A percentile compares a stretch with the other conserved stretches of the same genome.
phyloP scores from a whole-genome alignment of 2,888 invertebrate genomes.

The Tiphia femorata region DNA sequence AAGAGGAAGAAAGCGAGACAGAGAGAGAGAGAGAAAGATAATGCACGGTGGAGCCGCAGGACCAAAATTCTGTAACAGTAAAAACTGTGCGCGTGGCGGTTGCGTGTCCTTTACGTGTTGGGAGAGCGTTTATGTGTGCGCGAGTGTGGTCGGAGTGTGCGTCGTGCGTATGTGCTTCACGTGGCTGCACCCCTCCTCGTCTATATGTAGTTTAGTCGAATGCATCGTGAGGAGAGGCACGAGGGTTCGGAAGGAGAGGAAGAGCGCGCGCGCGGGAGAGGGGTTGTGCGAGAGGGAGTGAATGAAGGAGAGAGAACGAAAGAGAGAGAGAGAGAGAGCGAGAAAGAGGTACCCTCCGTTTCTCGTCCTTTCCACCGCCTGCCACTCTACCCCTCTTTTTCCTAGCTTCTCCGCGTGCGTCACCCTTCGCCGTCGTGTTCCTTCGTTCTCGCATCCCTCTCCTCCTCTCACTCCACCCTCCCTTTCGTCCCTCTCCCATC shows the following conservation, averaged over 20 bases:
- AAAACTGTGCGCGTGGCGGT: too few species aligned
- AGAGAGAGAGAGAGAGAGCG: slow-evolving; percentile 11
- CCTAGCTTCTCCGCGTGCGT: slow-evolving; percentile 7
- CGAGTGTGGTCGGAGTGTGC: too few species aligned
- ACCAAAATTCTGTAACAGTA: too few species aligned
- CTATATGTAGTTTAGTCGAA: slow-evolving; percentile 19
- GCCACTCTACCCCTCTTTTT: slow-evolving; percentile 9
- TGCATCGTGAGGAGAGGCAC: slow-evolving; percentile 1
- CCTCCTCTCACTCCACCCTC: too few species aligned
- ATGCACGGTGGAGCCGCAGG: too few species aligned
- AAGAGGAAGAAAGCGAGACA: too few species aligned
- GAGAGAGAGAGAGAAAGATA: too few species aligned
- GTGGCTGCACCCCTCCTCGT: slow-evolving; percentile 2
- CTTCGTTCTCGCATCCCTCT: too few species aligned
- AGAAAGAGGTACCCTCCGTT: slow-evolving; percentile 9
- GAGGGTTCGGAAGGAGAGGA: too few species aligned
- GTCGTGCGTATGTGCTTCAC: slow-evolving; percentile 17
- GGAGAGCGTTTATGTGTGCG: too few species aligned
- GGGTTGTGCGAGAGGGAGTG: slow-evolving; percentile 16
- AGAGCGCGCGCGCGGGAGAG: slow-evolving; percentile 3
- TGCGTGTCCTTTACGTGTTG: too few species aligned
- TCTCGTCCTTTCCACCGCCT: slow-evolving; percentile 5
- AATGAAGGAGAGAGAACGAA: slow-evolving; percentile 10
- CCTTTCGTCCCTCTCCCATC: neutral
- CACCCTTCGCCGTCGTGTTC: too few species aligned